A percentile compares a stretch with the other conserved stretches of the same genome.
Evolutionary conservation across 2,888 invertebrate genomes (phyloP).

Genomic region (Cheilosia vulpina): DNA sequence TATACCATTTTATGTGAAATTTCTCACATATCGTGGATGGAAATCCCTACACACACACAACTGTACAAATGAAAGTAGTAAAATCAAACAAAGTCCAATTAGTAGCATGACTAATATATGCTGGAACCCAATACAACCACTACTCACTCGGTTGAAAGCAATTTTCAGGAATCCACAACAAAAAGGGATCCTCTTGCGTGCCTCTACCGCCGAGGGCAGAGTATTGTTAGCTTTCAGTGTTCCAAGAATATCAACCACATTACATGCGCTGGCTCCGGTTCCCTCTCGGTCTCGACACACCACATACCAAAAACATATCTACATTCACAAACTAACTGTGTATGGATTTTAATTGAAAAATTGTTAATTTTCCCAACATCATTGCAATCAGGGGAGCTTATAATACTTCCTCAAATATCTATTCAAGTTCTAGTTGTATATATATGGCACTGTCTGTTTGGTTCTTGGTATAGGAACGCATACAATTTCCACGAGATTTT

Average conservation of each 20-base stretch:
- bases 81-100: conserved; percentile 47
- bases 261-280: background rate
- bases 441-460: background rate
- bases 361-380: conserved; percentile 83
- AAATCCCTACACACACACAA: conserved; percentile 9
- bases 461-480: background rate
- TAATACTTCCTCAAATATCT: conserved; percentile 30
- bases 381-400: conserved; percentile 44
- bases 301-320: background rate
- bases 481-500: conserved; percentile 26
- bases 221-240: conserved; percentile 28
- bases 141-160: conserved; percentile 35
- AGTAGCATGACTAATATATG: conserved; percentile 37
- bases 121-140: conserved; percentile 20
- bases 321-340: conserved; percentile 62
- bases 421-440: conserved; percentile 8
- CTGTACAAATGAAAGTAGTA: conserved; percentile 30
- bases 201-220: background rate
- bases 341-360: conserved; percentile 84
- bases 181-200: conserved; percentile 14
- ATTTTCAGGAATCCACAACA: conserved; percentile 37
- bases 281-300: no score
- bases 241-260: conserved; percentile 37
- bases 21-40: background rate
- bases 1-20: background rate